Conservation (phyloP, 1,140 invertebrate genomes). For the Anoplolepis gracilipes region DNA sequence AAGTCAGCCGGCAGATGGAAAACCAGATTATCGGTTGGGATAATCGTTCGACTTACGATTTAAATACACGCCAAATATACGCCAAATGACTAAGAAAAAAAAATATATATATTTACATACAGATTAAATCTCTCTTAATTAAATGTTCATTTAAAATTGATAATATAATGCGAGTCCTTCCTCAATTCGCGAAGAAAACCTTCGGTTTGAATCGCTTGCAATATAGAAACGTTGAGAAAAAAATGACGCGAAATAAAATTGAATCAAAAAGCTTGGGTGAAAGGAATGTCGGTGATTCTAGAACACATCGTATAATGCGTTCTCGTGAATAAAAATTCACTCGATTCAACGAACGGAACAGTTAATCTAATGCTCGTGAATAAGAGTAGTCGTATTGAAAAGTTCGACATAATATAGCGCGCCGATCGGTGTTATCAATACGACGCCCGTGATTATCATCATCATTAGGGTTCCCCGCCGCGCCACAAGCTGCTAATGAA, state of each 20-base stretch:
- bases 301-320: background rate
- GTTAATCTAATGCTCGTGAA: slow-evolving; percentile 34
- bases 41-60: background rate
- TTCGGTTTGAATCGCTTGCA: background rate
- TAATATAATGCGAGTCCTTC: background rate
- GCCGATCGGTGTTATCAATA: slow-evolving; percentile 36
- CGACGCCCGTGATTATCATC: slow-evolving; percentile 25
- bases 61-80: background rate
- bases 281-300: background rate
- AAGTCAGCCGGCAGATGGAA: slow-evolving; percentile 9
- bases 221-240: background rate
- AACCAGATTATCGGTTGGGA: slow-evolving; percentile 23
- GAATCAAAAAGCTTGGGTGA: background rate
- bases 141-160: background rate
- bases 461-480: slow-evolving; percentile 46
- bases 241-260: background rate
- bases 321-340: background rate
- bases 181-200: background rate
- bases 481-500: slow-evolving; percentile 64
- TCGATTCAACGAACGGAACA: slow-evolving; percentile 11
- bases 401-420: slow-evolving; percentile 35
- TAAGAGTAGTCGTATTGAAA: slow-evolving; percentile 19
- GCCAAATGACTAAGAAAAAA: too few relatives aligned
- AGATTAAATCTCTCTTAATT: too few relatives aligned
- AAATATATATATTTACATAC: too few relatives aligned